Conservation (phyloP, 2,888 invertebrate genomes). For the Schizaphis graminum region DNA sequence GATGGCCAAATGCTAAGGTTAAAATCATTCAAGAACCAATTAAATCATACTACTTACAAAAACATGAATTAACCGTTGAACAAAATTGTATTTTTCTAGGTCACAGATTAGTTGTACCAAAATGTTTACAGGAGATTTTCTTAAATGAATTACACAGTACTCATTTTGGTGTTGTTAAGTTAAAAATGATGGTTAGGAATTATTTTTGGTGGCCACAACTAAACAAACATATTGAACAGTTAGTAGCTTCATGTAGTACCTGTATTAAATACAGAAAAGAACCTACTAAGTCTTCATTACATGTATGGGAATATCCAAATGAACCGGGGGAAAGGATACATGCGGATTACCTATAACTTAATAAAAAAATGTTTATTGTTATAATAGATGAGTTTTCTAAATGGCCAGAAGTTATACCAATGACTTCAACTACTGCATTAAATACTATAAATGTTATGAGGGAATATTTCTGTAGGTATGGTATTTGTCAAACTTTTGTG, state of each 20-base stretch:
- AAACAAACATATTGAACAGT: slow-evolving; percentile 68
- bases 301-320: slow-evolving; percentile 68
- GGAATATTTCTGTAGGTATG: slow-evolving; percentile 18
- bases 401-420: slow-evolving; percentile 32
- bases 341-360: slow-evolving; percentile 30
- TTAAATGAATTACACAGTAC: slow-evolving; percentile 59
- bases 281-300: slow-evolving; percentile 68
- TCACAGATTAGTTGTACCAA: slow-evolving; percentile 46
- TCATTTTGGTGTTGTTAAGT: slow-evolving; percentile 63
- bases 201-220: slow-evolving; percentile 68
- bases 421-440: slow-evolving; percentile 14
- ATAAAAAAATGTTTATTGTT: slow-evolving; percentile 37
- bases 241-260: slow-evolving; percentile 67
- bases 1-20: slow-evolving; percentile 10
- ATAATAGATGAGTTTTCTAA: slow-evolving; percentile 34
- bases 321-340: slow-evolving; percentile 23
- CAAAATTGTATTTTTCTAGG: slow-evolving; percentile 46
- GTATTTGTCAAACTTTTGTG: slow-evolving; percentile 4
- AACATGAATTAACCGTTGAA: slow-evolving; percentile 37
- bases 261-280: slow-evolving; percentile 62
- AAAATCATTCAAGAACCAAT: slow-evolving; percentile 16
- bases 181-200: slow-evolving; percentile 58
- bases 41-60: slow-evolving; percentile 30
- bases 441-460: slow-evolving; percentile 28
- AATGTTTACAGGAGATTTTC: slow-evolving; percentile 21